Evolutionary conservation across 2,113 vertebrate genomes (phyloP), one percentile per base, ranked within the genome.

Genomic region (Carollia perspicillata): DNA sequence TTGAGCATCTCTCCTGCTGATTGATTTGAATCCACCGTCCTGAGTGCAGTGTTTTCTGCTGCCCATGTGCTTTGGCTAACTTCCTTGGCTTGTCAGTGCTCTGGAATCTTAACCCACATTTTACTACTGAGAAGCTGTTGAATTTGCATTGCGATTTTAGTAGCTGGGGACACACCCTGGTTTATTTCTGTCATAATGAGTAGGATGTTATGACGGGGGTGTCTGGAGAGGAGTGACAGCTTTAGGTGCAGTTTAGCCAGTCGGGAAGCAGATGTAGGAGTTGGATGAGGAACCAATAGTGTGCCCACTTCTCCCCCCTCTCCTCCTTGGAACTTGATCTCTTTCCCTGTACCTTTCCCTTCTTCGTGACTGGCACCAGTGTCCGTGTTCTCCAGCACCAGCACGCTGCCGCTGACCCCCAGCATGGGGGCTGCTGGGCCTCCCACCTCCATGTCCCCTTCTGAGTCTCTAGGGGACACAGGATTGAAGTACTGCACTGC

Each of bases 61-160:
- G 65, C 30, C 69, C 11, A 0, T 26, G 16, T 3, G 4, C n/a
- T 0, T 0, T 0, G 0, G 26, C 47, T 1, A 1, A 30, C 17
- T 23, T 60, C 40, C 51, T 66, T 22, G 2, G 5, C 1, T 44
- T 55, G 23, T 28, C 13, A 1, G 33, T 22, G 30, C 26, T n/a
- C 37, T 8, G 20, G 4, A 18, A 17, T 14, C 58, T 83, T 80
- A 0, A 44, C 9, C 51, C n/a, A 17, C 23, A 0, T 30, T 55
- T 72, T 8, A 47, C 2, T 28, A 3, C 6, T 3, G 30, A 26
- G 75, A n/a, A 49, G 37, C 49, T n/a, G 22, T n/a, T n/a, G 51
- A 44, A 0, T 20, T 22, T 2, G 1, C 1, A 1, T 6, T 28
- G 47, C 12, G 14, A 4, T 0, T 1, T 55, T 40, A 75, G 10